phyloP scores from a whole-genome alignment of 2,888 invertebrate genomes.

The Rhingia campestris region DNA sequence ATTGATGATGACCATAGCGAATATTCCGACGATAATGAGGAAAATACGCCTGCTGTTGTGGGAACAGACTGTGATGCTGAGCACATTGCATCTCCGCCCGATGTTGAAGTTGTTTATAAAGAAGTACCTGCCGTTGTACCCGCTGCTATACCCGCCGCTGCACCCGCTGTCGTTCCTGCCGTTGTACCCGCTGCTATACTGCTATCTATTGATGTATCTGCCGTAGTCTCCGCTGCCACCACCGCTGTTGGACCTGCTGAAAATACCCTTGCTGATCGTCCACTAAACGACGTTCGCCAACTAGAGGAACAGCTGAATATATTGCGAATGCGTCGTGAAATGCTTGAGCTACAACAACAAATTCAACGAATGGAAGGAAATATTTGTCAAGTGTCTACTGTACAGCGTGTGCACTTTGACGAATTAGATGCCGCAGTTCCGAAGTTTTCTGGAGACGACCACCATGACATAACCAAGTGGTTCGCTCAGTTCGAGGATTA shows the following conservation, averaged over 20 bases:
- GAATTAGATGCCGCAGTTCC: conserved; percentile 18
- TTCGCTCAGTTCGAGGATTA: conserved; percentile 16
- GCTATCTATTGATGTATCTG: neutral
- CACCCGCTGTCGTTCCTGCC: neutral
- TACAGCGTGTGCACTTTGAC: conserved; percentile 13
- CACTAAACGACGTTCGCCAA: conserved; percentile 10
- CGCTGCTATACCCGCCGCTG: neutral
- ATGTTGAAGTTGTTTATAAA: neutral
- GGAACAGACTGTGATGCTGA: neutral
- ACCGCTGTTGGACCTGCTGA: conserved; percentile 4
- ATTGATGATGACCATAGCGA: neutral
- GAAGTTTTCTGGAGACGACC: conserved; percentile 10
- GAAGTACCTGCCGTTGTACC: neutral
- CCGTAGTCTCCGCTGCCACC: neutral
- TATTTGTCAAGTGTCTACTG: conserved; percentile 9
- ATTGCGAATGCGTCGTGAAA: no score
- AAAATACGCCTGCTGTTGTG: neutral
- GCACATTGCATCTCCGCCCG: neutral
- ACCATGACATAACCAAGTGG: conserved; percentile 32
- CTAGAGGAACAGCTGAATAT: conserved; percentile 15
- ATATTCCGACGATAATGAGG: conserved; percentile 9
- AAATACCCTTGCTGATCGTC: neutral
- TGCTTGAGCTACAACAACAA: conserved; percentile 25
- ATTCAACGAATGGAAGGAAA: conserved; percentile 21
- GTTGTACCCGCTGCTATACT: neutral